A percentile compares a stretch with the other conserved stretches of the same genome.
phyloP scores from a whole-genome alignment of 2,888 invertebrate species.

The Nysson spinosus region DNA sequence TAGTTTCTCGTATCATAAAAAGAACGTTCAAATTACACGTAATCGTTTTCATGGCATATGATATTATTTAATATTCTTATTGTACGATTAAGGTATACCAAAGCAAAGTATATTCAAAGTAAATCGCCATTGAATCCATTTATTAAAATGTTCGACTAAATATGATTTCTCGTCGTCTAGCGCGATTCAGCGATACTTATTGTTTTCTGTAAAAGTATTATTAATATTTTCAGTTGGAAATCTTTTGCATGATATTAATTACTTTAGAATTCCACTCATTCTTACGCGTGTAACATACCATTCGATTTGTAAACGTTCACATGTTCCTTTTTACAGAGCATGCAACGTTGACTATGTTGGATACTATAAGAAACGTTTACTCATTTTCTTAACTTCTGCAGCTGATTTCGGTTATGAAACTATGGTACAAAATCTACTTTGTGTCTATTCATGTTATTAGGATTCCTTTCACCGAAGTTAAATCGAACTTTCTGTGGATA shows the following conservation, averaged over 20 bases:
- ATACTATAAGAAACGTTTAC: conserved; percentile 26
- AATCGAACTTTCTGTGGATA: conserved; percentile 20
- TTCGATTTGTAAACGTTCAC: conserved; percentile 36
- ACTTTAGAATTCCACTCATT: conserved; percentile 35
- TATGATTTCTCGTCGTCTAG: no score
- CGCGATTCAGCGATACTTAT: conserved; percentile 15
- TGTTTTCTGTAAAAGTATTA: conserved; percentile 10
- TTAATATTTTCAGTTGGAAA: conserved; percentile 25
- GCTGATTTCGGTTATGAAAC: conserved; percentile 14
- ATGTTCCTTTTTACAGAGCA: conserved; percentile 47
- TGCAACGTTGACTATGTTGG: conserved; percentile 46
- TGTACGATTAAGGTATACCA: no score
- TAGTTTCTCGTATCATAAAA: no score
- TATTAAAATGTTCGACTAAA: no score
- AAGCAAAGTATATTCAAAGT: no score
- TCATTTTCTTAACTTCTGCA: conserved; percentile 22
- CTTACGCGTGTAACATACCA: conserved; percentile 35
- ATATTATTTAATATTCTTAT: no score
- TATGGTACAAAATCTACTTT: conserved; percentile 22
- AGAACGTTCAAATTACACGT: no score
- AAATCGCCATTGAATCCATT: no score
- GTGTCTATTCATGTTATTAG: background rate
- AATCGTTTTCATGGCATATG: no score
- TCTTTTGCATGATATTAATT: conserved; percentile 52
- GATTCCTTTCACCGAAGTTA: conserved; percentile 13